Evolutionary conservation across 1,140 invertebrate genomes (phyloP).

Genomic region (Phymorhynchus buccinoides): DNA sequence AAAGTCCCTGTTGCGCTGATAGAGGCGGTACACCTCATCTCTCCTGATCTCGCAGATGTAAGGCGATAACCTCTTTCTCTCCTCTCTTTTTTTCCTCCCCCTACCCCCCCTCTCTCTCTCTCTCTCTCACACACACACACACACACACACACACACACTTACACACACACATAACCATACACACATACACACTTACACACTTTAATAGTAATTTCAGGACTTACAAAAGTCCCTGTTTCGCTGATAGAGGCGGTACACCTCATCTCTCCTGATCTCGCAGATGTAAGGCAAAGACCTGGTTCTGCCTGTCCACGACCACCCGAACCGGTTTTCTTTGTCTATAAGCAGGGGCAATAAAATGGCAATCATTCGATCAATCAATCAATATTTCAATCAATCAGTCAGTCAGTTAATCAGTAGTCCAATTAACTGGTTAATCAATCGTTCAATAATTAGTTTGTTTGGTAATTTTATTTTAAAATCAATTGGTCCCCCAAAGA

Average conservation of each 20-base stretch:
- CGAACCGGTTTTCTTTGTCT: constrained; percentile 16
- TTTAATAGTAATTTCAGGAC: constrained; percentile 21
- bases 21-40: too few species aligned
- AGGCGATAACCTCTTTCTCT: too few species aligned
- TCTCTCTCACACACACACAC: neutral
- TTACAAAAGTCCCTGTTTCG: constrained; percentile 58
- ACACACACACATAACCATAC: neutral
- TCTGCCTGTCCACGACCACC: constrained; percentile 26
- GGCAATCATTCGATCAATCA: neutral
- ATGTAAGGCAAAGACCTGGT: constrained; percentile 48
- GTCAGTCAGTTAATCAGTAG: neutral
- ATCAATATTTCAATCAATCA: neutral
- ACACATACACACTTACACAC: neutral
- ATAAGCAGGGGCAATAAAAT: neutral
- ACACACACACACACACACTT: neutral
- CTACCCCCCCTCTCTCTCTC: too few species aligned
- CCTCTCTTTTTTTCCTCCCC: too few species aligned
- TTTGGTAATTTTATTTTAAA: too few species aligned
- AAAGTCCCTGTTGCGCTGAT: too few species aligned
- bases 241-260: constrained; percentile 58
- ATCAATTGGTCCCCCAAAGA: too few species aligned
- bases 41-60: too few species aligned
- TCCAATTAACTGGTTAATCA: neutral
- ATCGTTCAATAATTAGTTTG: too few species aligned
- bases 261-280: constrained; percentile 58